Percentiles rank a stretch among this genome's conserved stretches.
Conservation (phyloP, 1,140 invertebrate genomes). For the Stenopsyche tienmushanensis region DNA sequence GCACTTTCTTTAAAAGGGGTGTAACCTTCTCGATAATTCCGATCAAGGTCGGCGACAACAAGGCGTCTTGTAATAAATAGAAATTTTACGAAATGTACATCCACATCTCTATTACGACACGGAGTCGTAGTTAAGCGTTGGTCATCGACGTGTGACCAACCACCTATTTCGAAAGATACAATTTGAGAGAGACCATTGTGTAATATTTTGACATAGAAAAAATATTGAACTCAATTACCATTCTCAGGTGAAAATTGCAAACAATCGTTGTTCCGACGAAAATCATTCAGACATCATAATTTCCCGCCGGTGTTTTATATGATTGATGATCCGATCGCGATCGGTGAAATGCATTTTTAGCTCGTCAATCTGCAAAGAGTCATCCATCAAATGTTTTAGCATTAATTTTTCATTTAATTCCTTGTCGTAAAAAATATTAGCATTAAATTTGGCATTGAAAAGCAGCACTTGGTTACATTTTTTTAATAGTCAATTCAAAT, state of each 20-base stretch:
- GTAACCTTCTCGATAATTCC: neutral
- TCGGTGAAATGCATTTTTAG: too few species aligned
- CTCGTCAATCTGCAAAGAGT: too few species aligned
- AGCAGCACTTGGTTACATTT: too few species aligned
- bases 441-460: too few species aligned
- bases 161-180: neutral
- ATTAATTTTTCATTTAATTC: too few species aligned
- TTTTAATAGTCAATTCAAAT: too few species aligned
- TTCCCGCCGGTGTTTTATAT: too few species aligned
- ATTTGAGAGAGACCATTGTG: neutral
- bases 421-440: too few species aligned
- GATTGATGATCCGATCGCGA: too few species aligned
- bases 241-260: neutral
- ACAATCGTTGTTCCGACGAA: neutral
- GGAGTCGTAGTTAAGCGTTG: neutral
- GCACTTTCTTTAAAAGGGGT: neutral
- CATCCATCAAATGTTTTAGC: too few species aligned
- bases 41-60: neutral
- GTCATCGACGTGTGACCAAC: neutral
- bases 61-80: neutral
- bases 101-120: neutral
- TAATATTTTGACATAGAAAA: neutral
- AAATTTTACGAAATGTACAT: neutral
- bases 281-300: too few species aligned
- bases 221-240: neutral